Evolutionary conservation across 2,113 vertebrate species (phyloP).

Genomic region (Leptobrachium leishanense): DNA sequence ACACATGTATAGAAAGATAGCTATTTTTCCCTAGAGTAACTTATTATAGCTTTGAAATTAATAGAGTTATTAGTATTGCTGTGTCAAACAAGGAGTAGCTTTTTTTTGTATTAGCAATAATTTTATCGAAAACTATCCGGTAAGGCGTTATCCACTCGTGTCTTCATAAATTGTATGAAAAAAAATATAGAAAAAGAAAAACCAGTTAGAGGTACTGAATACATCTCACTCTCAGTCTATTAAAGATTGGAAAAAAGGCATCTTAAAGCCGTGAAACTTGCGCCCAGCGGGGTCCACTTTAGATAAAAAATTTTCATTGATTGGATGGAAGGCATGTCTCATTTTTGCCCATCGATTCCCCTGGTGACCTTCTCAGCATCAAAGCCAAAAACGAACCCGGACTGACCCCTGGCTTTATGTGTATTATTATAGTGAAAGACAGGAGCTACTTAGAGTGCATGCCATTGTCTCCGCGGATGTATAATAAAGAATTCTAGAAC

Average conservation of each 20-base stretch:
- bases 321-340: constrained; percentile 79
- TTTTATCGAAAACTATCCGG: constrained; percentile 27
- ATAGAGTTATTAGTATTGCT: neutral
- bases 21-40: too few relatives aligned
- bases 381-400: constrained; percentile 87
- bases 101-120: constrained; percentile 13
- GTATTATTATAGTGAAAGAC: constrained; percentile 77
- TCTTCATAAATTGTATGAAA: constrained; percentile 46
- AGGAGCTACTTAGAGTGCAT: constrained; percentile 74
- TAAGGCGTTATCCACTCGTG: constrained; percentile 19
- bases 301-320: constrained; percentile 86
- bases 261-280: constrained; percentile 78
- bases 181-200: constrained; percentile 57
- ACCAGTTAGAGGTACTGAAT: constrained; percentile 47
- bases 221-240: constrained; percentile 69
- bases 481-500: constrained; percentile 77
- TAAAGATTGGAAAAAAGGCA: constrained; percentile 70
- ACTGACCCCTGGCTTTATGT: constrained; percentile 88
- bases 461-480: constrained; percentile 72
- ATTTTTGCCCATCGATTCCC: constrained; percentile 85
- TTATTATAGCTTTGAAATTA: neutral
- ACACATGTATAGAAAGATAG: too few relatives aligned
- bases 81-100: neutral
- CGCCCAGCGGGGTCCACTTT: constrained; percentile 83
- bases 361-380: constrained; percentile 89